Evolutionary conservation across 1,140 invertebrate genomes (phyloP), one percentile per base, ranked within the genome.

Genomic region (Calliphora vicina): DNA sequence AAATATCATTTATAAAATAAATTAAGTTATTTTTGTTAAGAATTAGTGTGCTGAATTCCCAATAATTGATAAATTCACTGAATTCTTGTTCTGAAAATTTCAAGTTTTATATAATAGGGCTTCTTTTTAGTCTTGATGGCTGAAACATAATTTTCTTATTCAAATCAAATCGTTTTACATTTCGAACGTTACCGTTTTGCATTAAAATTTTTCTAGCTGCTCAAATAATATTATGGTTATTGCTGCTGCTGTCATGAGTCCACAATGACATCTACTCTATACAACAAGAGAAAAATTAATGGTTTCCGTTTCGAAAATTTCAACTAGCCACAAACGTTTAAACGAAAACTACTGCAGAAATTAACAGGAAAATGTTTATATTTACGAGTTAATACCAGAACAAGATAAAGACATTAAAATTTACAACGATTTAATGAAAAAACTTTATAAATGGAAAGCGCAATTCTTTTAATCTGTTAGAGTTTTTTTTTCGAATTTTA

Each of bases 221-320:
- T 67, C n/a, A n/a, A n/a, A n/a, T n/a, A n/a, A 50, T 50, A 35
- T 0, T 0, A 8, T 35, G 5, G 10, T 10, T 35, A 35, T 57
- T 57, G 45, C 17, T 57, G 4, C 17, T n/a, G n/a, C 20, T 20
- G 9, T 25, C n/a, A 10, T 23, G 20, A 23, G 61, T 23, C 61
- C 6, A 67, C 2, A 78, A 78, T 78, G 74, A 78, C 74, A 78
- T 45, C 35, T 43, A 45, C n/a, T n/a, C n/a, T 45, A 78, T 8
- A 13, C 74, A 78, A 78, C 74, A 23, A 43, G 35, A 20, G n/a
- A 78, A 23, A 67, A 78, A 78, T 45, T 78, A 78, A 78, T 78
- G 74, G 35, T 78, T 78, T 78, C 74, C 74, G 74, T 43, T 78
- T 78, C 43, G 20, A 20, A 78, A 78, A 8, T 35, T 35, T 35